Conservation (phyloP, 1,140 invertebrate species). For the Bombyx mori region DNA sequence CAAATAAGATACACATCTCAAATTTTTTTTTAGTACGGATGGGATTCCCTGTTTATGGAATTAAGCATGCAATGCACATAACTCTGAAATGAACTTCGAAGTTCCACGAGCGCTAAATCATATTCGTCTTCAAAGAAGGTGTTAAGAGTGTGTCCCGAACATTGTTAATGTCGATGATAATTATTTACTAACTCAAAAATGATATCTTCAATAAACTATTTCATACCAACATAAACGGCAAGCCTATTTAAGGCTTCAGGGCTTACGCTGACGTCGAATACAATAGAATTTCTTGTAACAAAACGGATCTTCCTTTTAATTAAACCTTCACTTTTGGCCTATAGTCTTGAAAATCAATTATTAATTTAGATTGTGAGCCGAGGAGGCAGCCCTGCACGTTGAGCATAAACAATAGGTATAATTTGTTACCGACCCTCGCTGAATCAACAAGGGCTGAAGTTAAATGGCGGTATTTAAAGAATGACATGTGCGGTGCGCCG, state of each 20-base stretch:
- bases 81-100: no score
- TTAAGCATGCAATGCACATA: no score
- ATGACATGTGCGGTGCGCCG: conserved; percentile 3
- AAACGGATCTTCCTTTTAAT: neutral
- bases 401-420: conserved; percentile 15
- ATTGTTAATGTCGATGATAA: no score
- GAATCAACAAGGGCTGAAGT: conserved; percentile 14
- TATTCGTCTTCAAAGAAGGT: no score
- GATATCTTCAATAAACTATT: neutral
- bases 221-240: neutral
- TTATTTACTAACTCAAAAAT: no score
- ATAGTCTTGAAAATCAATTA: neutral
- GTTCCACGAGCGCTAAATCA: no score
- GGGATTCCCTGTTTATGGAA: no score
- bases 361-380: neutral
- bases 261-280: neutral
- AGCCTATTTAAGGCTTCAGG: neutral
- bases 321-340: neutral
- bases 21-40: no score
- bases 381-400: conserved; percentile 1
- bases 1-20: no score
- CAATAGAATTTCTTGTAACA: neutral
- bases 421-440: conserved; percentile 12
- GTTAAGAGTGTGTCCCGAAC: no score
- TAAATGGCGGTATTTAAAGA: conserved; percentile 11